phyloP scores from a whole-genome alignment of 2,888 invertebrate species.

The Phania funesta region DNA sequence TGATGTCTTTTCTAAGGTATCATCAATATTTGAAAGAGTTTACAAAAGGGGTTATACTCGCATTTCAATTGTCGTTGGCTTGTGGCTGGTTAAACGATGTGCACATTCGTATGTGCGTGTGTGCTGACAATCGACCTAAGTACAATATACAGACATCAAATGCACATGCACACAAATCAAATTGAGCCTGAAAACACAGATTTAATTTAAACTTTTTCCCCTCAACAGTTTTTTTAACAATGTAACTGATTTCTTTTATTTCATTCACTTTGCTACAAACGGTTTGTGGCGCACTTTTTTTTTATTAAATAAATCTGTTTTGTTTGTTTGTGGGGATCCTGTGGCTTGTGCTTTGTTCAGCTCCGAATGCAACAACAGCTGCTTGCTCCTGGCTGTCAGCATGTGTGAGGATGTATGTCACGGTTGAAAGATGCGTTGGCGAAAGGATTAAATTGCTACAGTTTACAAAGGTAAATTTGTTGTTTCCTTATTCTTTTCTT shows the following conservation, averaged over 20 bases:
- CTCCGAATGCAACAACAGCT: conserved; percentile 53
- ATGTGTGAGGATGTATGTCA: neutral
- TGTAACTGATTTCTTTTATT: conserved; percentile 58
- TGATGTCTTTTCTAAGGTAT: conserved; percentile 36
- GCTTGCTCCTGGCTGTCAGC: conserved; percentile 39
- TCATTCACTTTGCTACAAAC: conserved; percentile 38
- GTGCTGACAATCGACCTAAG: neutral
- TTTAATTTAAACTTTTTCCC: conserved; percentile 74
- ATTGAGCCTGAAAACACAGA: conserved; percentile 80
- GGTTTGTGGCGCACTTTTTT: conserved; percentile 62
- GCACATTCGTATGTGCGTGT: neutral
- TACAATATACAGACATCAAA: neutral
- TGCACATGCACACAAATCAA: conserved; percentile 69
- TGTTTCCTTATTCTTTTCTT: conserved; percentile 17
- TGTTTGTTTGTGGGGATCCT: conserved; percentile 39
- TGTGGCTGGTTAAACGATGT: conserved; percentile 31
- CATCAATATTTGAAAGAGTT: conserved; percentile 44
- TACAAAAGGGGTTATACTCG: conserved; percentile 46
- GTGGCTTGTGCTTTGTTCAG: conserved; percentile 62
- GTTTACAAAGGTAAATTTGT: conserved; percentile 48
- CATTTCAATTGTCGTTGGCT: conserved; percentile 29
- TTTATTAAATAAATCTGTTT: conserved; percentile 21
- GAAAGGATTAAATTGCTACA: conserved; percentile 66
- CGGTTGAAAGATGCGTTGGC: conserved; percentile 37
- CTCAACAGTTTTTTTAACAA: conserved; percentile 29